Evolutionary conservation across 2,797 vertebrate species (phyloP).

Genomic region (Setipinna tenuifilis): DNA sequence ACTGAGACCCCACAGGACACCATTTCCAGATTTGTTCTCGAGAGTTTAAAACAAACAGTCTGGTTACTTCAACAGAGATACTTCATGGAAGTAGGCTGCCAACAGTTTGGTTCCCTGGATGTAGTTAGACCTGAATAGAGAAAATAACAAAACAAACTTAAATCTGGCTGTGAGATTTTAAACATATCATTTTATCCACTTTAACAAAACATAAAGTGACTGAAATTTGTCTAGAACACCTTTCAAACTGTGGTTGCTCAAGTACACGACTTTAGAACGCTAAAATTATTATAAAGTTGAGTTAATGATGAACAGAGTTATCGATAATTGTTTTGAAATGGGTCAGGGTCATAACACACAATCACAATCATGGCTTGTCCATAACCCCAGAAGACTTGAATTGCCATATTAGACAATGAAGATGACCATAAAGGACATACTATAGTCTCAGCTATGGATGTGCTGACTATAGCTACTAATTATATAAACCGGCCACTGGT

Average conservation of each 20-base stretch:
- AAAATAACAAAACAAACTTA: background rate
- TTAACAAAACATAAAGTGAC: background rate
- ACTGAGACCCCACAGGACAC: background rate
- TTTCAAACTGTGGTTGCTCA: background rate
- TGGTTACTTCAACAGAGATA: conserved; percentile 82
- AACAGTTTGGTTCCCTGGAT: conserved; percentile 93
- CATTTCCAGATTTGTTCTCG: background rate
- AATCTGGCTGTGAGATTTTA: background rate
- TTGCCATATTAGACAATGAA: background rate
- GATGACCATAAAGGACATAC: background rate
- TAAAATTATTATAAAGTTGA: background rate
- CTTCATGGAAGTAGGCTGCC: conserved; percentile 91
- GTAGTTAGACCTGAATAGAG: conserved; percentile 84
- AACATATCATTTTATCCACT: background rate
- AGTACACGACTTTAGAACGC: background rate
- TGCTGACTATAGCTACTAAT: background rate
- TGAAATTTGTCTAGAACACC: background rate
- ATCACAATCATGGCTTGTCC: background rate
- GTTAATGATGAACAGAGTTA: background rate
- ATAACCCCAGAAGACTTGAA: background rate
- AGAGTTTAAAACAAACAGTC: background rate
- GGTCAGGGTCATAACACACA: background rate
- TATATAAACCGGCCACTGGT: background rate
- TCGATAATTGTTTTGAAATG: background rate
- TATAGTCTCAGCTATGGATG: background rate